These are phyloP conservation scores for Kryptopterus vitreolus DNA, from an alignment of 2,797 vertebrate genomes.

Conservation along the genomic window DNA sequence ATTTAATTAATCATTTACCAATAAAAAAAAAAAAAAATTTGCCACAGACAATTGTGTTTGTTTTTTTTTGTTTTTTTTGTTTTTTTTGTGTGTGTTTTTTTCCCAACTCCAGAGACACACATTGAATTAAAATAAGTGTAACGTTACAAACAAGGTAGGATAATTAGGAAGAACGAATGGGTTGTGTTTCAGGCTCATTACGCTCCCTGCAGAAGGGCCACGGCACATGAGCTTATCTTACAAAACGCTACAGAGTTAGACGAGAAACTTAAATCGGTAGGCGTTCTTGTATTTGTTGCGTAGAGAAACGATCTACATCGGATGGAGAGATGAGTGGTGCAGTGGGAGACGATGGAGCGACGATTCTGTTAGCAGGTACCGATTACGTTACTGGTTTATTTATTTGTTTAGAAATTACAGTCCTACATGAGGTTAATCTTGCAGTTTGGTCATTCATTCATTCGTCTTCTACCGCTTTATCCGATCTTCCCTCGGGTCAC, in stretches of 20 bases:
- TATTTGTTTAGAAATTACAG: background rate
- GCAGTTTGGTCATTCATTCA: background rate
- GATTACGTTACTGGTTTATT: background rate
- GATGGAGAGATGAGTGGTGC: no score
- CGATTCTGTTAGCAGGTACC: no score
- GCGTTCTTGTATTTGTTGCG: background rate
- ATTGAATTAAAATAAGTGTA: conserved; percentile 10
- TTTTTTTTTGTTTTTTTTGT: no score
- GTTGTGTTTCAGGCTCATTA: conserved; percentile 14
- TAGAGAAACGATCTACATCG: background rate
- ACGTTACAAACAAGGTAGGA: conserved; percentile 12
- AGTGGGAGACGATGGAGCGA: no score
- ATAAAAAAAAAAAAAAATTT: conserved; percentile 7
- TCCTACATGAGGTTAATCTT: background rate
- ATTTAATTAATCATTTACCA: background rate
- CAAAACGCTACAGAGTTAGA: background rate
- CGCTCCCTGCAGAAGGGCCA: background rate
- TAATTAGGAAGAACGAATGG: background rate
- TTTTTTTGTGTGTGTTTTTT: conserved; percentile 4
- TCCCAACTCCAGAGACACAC: background rate
- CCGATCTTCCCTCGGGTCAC: no score
- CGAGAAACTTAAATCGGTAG: background rate
- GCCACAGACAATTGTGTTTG: background rate
- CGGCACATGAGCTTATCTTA: background rate
- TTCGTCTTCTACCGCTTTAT: no score